Evolutionary conservation across 2,888 invertebrate genomes (phyloP).

Genomic region (Drosophila buzzatii): DNA sequence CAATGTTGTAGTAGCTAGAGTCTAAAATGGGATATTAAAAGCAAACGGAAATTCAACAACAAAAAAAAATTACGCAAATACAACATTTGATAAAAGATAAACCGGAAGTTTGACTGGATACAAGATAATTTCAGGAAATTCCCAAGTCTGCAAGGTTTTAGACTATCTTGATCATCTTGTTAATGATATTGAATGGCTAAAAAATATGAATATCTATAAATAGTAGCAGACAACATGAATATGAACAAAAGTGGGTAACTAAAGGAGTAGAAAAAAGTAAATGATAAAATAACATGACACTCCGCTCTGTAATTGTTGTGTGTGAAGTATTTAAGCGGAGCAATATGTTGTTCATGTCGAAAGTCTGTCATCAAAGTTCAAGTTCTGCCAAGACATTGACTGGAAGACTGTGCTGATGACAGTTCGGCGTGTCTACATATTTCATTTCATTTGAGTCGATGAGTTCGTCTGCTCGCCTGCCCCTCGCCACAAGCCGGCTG

Average conservation of each 20-base stretch:
- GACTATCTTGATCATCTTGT: no score
- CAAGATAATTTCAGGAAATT: not conserved
- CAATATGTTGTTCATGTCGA: slow-evolving; percentile 23
- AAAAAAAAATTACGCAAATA: no score
- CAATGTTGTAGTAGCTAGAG: not conserved
- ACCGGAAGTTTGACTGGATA: not conserved
- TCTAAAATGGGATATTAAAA: not conserved
- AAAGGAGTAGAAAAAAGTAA: not conserved
- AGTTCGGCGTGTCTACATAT: slow-evolving; percentile 49
- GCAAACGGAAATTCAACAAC: not conserved
- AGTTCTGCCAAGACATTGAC: slow-evolving; percentile 29
- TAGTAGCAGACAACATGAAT: not conserved
- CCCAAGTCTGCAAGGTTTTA: no score
- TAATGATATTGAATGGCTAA: no score
- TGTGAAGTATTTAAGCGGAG: not conserved
- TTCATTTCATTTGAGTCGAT: slow-evolving; percentile 35
- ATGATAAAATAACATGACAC: not conserved
- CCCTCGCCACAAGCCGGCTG: slow-evolving; percentile 30
- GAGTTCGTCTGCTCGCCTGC: slow-evolving; percentile 9
- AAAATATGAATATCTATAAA: no score
- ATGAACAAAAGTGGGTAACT: not conserved
- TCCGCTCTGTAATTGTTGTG: not conserved
- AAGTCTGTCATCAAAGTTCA: slow-evolving; percentile 36
- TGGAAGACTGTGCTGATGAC: slow-evolving; percentile 36
- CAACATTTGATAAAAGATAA: not conserved